Evolutionary conservation across 2,888 invertebrate species (phyloP).

Genomic region (Timema podura): DNA sequence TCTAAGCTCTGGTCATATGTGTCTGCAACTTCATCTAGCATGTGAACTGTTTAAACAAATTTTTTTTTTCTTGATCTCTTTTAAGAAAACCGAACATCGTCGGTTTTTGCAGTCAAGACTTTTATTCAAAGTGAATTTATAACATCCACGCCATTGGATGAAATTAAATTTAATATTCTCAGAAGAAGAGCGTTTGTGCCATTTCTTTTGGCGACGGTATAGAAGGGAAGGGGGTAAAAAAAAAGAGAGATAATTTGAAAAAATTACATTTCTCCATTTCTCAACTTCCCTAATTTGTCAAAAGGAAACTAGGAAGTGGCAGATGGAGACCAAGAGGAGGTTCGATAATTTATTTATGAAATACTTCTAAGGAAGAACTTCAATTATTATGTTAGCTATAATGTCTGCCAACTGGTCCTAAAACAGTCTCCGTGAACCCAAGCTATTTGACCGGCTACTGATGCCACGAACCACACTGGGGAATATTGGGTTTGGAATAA

Average conservation of each 20-base stretch:
- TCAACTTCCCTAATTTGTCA: slow-evolving; percentile 33
- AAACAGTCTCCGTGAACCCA: too few species aligned
- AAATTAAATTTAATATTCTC: slow-evolving; percentile 27
- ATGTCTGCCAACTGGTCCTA: too few species aligned
- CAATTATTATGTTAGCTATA: slow-evolving; percentile 23
- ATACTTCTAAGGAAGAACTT: slow-evolving; percentile 29
- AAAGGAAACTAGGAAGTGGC: slow-evolving; percentile 28
- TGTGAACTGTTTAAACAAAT: too few species aligned
- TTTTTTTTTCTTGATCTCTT: too few species aligned
- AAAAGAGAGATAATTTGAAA: slow-evolving; percentile 30
- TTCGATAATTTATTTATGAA: slow-evolving; percentile 29
- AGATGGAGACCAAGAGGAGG: slow-evolving; percentile 18
- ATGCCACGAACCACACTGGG: too few species aligned
- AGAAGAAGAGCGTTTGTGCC: slow-evolving; percentile 28
- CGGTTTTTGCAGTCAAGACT: neutral
- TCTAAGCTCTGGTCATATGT: too few species aligned
- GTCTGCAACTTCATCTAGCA: too few species aligned
- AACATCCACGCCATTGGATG: slow-evolving; percentile 19
- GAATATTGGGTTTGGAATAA: too few species aligned
- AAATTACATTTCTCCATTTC: slow-evolving; percentile 33
- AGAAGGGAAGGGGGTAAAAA: neutral
- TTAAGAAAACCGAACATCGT: neutral
- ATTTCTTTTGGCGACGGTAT: slow-evolving; percentile 23
- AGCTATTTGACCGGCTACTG: too few species aligned
- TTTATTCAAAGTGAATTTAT: neutral